These are phyloP conservation scores for Drosophila erecta DNA, from an alignment of 1,140 invertebrate species.

Conservation along the genomic window DNA sequence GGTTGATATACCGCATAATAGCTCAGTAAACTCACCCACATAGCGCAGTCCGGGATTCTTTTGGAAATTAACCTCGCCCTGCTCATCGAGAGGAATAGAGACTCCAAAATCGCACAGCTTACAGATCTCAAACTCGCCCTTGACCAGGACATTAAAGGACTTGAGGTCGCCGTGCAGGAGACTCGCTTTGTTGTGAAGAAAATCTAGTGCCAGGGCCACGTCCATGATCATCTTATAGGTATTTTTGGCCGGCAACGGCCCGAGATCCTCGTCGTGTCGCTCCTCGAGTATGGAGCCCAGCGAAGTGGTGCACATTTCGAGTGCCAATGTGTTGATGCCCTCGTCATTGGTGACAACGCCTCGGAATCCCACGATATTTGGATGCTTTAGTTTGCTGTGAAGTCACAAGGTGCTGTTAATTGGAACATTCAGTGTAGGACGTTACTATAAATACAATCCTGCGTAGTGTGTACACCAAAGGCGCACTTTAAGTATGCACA, in stretches of 20 bases:
- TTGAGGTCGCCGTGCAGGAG: constrained; percentile 94
- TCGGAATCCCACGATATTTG: constrained; percentile 93
- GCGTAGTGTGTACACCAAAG: neutral
- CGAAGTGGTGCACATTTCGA: constrained; percentile 89
- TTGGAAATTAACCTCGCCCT: constrained; percentile 87
- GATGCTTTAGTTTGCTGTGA: constrained; percentile 90
- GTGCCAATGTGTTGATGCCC: constrained; percentile 88
- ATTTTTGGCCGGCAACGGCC: constrained; percentile 87
- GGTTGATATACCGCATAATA: too few relatives aligned
- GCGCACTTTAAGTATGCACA: neutral
- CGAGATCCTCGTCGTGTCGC: constrained; percentile 86
- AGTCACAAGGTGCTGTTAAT: constrained; percentile 69
- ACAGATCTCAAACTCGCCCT: constrained; percentile 89
- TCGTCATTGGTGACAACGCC: constrained; percentile 87
- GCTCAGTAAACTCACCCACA: constrained; percentile 84
- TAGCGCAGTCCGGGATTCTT: constrained; percentile 85
- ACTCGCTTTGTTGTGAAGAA: constrained; percentile 90
- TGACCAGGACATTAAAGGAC: constrained; percentile 92
- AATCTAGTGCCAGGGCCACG: constrained; percentile 90
- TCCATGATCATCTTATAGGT: constrained; percentile 88
- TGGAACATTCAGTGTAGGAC: neutral
- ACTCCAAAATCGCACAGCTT: constrained; percentile 96
- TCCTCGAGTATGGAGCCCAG: constrained; percentile 90
- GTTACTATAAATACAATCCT: neutral
- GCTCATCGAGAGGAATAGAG: constrained; percentile 88